phyloP scores from a whole-genome alignment of 1,140 invertebrate genomes.

The Saccostrea echinata region DNA sequence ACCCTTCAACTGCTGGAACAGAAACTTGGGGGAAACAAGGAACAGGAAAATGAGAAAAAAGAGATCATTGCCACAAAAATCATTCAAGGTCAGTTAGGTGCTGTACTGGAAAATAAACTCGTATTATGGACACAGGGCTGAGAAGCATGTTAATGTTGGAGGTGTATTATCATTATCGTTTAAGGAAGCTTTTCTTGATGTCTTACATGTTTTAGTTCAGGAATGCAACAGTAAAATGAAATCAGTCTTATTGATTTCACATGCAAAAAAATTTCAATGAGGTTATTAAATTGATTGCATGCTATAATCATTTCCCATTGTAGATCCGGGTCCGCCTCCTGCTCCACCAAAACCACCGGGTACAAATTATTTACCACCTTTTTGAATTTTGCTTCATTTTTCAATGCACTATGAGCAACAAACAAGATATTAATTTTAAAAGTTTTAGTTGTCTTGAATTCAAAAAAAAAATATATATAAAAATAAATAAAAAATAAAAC shows the following conservation, averaged over 20 bases:
- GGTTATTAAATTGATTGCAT: not conserved
- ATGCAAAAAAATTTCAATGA: not conserved
- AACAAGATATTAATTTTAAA: not conserved
- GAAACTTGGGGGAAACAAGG: constrained; percentile 67
- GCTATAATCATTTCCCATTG: not conserved
- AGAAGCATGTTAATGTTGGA: constrained; percentile 1
- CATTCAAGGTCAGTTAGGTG: constrained; percentile 17
- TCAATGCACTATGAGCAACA: not conserved
- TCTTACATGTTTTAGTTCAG: not conserved
- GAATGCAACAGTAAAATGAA: not conserved
- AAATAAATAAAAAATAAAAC: not conserved
- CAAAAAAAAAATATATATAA: not conserved
- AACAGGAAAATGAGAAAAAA: constrained; percentile 40
- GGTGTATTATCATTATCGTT: not conserved
- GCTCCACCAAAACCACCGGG: constrained; percentile 19
- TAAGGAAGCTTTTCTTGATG: not conserved
- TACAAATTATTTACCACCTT: not conserved
- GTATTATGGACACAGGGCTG: not conserved
- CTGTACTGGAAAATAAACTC: not conserved
- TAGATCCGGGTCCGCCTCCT: not conserved
- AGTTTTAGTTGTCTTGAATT: not conserved
- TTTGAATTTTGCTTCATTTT: not conserved
- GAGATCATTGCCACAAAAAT: constrained; percentile 42
- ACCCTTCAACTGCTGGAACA: constrained; percentile 73
- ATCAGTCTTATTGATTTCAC: not conserved